A percentile compares a stretch with the other conserved stretches of the same genome.
phyloP scores from a whole-genome alignment of 1,140 invertebrate genomes.

The Teleogryllus occipitalis region DNA sequence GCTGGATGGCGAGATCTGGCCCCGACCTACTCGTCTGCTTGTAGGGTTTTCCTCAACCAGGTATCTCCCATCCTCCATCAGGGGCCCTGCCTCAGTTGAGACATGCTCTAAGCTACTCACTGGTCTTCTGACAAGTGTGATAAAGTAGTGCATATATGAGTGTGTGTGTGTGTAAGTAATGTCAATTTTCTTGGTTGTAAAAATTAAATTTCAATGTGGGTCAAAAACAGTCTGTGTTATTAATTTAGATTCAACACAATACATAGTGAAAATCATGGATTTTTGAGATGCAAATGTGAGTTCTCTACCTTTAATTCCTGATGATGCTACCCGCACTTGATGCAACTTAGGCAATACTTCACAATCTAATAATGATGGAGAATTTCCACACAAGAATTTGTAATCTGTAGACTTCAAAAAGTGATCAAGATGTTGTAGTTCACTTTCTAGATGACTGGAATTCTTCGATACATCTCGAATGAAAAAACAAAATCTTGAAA shows the following conservation, averaged over 20 bases:
- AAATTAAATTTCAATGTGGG: too few relatives aligned
- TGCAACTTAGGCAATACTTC: slow-evolving; percentile 50
- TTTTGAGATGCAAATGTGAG: background rate
- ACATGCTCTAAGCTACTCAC: too few relatives aligned
- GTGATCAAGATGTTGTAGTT: slow-evolving; percentile 39
- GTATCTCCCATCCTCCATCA: too few relatives aligned
- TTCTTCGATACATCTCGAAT: slow-evolving; percentile 46
- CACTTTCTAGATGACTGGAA: slow-evolving; percentile 37
- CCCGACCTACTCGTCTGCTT: too few relatives aligned
- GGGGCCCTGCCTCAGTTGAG: too few relatives aligned
- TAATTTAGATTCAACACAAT: background rate
- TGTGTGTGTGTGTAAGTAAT: too few relatives aligned
- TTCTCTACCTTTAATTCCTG: slow-evolving; percentile 38
- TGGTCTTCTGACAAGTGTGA: too few relatives aligned
- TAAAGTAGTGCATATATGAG: too few relatives aligned
- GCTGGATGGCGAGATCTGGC: too few relatives aligned
- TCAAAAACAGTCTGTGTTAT: too few relatives aligned
- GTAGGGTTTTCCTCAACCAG: too few relatives aligned
- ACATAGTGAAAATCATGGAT: background rate
- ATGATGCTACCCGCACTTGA: slow-evolving; percentile 47
- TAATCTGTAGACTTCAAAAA: slow-evolving; percentile 32
- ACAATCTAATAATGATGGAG: slow-evolving; percentile 45
- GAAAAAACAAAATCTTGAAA: slow-evolving; percentile 51
- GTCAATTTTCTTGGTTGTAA: too few relatives aligned
- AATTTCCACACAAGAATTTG: slow-evolving; percentile 40